phyloP scores from a whole-genome alignment of 2,113 vertebrate genomes.

The Xiphorhynchus elegans region DNA sequence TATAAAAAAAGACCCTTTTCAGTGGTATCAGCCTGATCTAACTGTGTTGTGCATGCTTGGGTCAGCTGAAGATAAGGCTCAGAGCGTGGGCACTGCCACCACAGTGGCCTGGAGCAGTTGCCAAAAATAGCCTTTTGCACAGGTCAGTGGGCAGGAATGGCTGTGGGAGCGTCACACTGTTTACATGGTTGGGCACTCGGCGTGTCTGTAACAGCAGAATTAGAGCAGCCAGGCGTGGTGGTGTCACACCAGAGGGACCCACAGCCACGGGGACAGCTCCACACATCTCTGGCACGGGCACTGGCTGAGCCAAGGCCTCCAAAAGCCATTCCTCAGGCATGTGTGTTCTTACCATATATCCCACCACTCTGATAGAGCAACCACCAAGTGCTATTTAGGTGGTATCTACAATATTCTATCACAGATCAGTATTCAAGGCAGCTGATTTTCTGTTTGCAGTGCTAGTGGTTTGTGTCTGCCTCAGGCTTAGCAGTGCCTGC shows the following conservation, averaged over 20 bases:
- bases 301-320: neutral
- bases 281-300: neutral
- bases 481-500: neutral
- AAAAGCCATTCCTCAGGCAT: neutral
- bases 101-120: slow-evolving; percentile 33
- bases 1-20: neutral
- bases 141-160: slow-evolving; percentile 71
- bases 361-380: fast-evolving
- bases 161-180: slow-evolving; percentile 34
- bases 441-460: neutral
- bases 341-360: neutral
- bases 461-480: neutral
- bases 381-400: neutral
- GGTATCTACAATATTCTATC: neutral
- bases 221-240: slow-evolving; percentile 36
- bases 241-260: neutral
- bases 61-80: neutral
- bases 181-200: slow-evolving; percentile 52
- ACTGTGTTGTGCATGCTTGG: neutral
- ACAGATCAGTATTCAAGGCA: neutral
- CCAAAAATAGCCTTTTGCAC: slow-evolving; percentile 74
- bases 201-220: slow-evolving; percentile 3
- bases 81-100: neutral
- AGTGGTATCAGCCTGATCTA: neutral
- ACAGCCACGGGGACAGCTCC: neutral